Conservation (phyloP, 2,113 vertebrate genomes). For the Motacilla alba region DNA sequence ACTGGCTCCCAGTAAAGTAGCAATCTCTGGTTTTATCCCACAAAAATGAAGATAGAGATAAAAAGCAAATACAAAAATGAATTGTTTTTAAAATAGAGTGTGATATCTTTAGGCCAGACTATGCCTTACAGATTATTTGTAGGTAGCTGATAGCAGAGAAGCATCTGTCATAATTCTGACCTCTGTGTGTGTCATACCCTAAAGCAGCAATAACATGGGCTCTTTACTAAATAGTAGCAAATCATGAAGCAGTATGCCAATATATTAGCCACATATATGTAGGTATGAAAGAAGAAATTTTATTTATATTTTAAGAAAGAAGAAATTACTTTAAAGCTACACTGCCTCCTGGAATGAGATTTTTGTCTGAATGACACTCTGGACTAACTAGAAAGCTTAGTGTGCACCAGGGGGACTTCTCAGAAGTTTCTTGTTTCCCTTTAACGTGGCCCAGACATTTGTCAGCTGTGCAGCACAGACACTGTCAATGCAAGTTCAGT, state of each 20-base stretch:
- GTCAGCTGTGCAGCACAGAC: background rate
- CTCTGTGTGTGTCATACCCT: background rate
- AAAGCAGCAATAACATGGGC: background rate
- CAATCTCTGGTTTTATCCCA: slow-evolving; percentile 5
- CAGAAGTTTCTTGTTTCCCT: slow-evolving; percentile 10
- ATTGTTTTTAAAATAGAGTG: background rate
- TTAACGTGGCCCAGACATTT: background rate
- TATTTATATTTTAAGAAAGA: background rate
- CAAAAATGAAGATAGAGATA: background rate
- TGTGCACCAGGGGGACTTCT: background rate
- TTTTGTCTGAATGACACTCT: background rate
- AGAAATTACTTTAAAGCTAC: background rate
- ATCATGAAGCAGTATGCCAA: background rate
- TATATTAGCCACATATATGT: background rate
- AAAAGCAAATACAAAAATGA: background rate
- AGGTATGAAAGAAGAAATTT: background rate
- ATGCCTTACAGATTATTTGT: background rate
- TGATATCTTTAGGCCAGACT: background rate
- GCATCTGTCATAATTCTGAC: background rate
- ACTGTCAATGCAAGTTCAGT: background rate
- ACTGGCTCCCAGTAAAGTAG: background rate
- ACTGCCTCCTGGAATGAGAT: background rate
- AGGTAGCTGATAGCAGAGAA: background rate
- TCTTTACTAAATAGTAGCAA: background rate
- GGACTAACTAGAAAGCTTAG: slow-evolving; percentile 4